Base-by-base conservation (phyloP, 1,140 invertebrate species). In the Lepidotrigona ventralis region DNA sequence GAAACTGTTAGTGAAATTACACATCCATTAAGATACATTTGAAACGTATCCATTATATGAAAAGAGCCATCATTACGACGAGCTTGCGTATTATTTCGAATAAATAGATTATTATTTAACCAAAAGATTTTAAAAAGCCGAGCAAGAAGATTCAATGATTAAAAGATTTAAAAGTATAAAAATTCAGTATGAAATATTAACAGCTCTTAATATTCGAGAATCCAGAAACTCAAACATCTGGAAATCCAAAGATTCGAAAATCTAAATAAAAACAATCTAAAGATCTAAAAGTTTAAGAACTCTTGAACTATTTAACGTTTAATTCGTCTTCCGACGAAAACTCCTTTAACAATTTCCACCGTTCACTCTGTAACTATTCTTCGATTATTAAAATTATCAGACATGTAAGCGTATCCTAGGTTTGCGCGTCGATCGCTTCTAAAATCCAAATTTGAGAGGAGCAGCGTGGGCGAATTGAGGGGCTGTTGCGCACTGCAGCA, bases 401-500 rank as follows among this genome's bases (percentile, higher is more conserved):
- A 33, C 21, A 8, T n/a, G 0, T 9, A 29, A 64, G 51, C 4
- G 1, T 0, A 6, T 63, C 5, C 23, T 21, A 3, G 33, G 2
- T 29, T 29, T 0, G 8, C 19, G 2, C 33, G 12, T 39, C 60
- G 17, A 8, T 60, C n/a, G n/a, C 11, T 33, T 60, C 12, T 23
- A 2, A 8, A n/a, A n/a, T 33, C 4, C 33, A 33, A 33, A 53
- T 69, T 76, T 2, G 39, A 14, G 3, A 70, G 53, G 39, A 70
- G 23, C 14, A 12, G 8, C 12, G 29, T 53, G 12, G 33, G 2
- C 26, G 63, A 23, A 15, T 33, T 54, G 58, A 63, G 29, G 39
- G 76, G 78, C 80, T 53, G 75, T 85, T 88, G 85, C 84, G 86
- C 87, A 88, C 73, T 88, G 87, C 87, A 78, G 86, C 73, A 78